These are phyloP conservation scores for Lithophane socia DNA, from an alignment of 2,888 invertebrate genomes.

Conservation along the genomic window DNA sequence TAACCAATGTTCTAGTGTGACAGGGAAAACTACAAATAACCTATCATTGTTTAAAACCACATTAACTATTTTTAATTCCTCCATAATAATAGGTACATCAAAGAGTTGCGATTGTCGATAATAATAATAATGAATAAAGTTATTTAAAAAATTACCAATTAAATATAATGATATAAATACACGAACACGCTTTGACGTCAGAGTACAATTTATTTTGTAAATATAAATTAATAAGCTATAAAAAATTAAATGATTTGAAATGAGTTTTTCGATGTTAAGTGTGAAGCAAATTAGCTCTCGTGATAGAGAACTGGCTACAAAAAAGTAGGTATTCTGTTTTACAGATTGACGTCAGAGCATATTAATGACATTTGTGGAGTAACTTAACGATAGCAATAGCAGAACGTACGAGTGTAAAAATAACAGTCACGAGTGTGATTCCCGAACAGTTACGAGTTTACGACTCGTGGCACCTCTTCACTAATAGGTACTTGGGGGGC, in stretches of 20 bases:
- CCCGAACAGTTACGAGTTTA: slow-evolving; percentile 4
- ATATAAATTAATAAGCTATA: slow-evolving; percentile 34
- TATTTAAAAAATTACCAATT: slow-evolving; percentile 30
- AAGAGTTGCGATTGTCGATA: slow-evolving; percentile 18
- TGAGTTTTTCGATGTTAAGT: slow-evolving; percentile 25
- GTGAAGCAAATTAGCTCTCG: slow-evolving; percentile 42
- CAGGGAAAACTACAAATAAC: slow-evolving; percentile 30
- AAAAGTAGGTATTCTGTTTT: slow-evolving; percentile 49
- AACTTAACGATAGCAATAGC: slow-evolving; percentile 48
- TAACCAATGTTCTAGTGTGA: not conserved
- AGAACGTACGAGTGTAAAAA: slow-evolving; percentile 22
- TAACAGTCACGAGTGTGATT: slow-evolving; percentile 20
- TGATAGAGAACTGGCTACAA: slow-evolving; percentile 42
- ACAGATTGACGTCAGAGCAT: slow-evolving; percentile 66
- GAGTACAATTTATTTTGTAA: slow-evolving; percentile 31
- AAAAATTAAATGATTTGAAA: slow-evolving; percentile 23
- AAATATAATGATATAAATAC: slow-evolving; percentile 49
- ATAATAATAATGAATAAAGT: slow-evolving; percentile 20
- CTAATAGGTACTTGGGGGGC: not conserved
- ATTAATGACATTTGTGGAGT: slow-evolving; percentile 54
- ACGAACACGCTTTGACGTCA: slow-evolving; percentile 61
- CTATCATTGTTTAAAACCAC: slow-evolving; percentile 18
- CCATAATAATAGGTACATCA: not conserved
- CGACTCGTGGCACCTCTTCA: not conserved
- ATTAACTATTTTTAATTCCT: slow-evolving; percentile 30